These are phyloP conservation scores for Branchellion lobata DNA, from an alignment of 2,888 invertebrate genomes.

Conservation along the genomic window DNA sequence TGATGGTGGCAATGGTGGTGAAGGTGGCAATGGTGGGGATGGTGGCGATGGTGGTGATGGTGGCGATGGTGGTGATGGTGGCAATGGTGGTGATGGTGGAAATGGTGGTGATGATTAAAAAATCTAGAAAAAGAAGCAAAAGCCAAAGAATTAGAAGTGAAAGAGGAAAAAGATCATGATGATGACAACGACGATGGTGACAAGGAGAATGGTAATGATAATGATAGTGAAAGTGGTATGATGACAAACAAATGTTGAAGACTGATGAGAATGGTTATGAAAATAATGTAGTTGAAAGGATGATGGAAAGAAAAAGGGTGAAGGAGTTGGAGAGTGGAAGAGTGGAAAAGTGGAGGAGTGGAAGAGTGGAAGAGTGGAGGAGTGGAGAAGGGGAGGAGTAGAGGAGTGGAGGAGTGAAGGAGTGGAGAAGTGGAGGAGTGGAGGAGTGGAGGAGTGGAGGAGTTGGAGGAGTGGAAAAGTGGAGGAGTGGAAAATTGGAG, in stretches of 20 bases:
- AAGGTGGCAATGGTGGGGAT: too few species aligned
- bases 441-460: background rate
- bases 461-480: background rate
- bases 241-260: background rate
- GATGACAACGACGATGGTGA: background rate
- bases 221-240: background rate
- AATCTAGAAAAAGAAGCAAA: too few species aligned
- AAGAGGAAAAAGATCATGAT: background rate
- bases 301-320: background rate
- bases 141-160: background rate
- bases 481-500: background rate
- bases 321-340: background rate
- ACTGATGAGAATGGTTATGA: background rate
- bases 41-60: too few species aligned
- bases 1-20: too few species aligned
- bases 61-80: background rate
- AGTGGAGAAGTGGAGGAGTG: background rate
- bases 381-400: background rate
- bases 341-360: background rate
- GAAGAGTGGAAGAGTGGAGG: background rate
- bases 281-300: background rate
- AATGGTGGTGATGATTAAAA: background rate
- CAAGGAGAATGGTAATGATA: background rate
- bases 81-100: background rate
- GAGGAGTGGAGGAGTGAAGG: background rate